phyloP scores from a whole-genome alignment of 2,888 invertebrate genomes.

The Monopis laevigella region DNA sequence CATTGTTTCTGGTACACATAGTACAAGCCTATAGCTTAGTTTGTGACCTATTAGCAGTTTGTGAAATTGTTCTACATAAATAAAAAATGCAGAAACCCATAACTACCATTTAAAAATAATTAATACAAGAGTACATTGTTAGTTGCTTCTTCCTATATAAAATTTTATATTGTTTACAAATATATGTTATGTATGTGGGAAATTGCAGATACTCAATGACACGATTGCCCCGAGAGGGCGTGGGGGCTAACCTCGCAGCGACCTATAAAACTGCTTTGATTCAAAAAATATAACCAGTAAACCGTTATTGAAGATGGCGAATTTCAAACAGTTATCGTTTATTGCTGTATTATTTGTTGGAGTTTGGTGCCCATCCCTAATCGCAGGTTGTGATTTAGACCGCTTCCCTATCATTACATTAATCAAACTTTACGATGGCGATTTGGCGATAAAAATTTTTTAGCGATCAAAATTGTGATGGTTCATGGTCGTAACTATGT shows the following conservation, averaged over 20 bases:
- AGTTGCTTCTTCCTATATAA: too few species aligned
- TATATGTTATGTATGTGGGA: conserved; percentile 9
- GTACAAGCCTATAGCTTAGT: too few species aligned
- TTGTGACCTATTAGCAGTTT: too few species aligned
- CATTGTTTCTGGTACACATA: too few species aligned
- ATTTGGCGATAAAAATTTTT: not conserved
- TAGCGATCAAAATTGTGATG: not conserved
- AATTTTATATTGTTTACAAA: conserved; percentile 25
- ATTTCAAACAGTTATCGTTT: conserved; percentile 23
- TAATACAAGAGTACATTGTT: too few species aligned
- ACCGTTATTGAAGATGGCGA: conserved; percentile 39
- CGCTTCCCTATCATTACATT: conserved; percentile 16
- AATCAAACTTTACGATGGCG: not conserved
- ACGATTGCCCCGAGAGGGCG: conserved; percentile 28
- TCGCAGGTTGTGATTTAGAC: conserved; percentile 41
- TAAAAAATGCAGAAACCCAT: too few species aligned
- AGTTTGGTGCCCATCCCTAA: conserved; percentile 27
- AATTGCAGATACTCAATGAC: conserved; percentile 25
- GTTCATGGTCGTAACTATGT: not conserved
- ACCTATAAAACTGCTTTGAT: conserved; percentile 49
- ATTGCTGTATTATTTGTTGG: conserved; percentile 26
- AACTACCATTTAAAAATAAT: too few species aligned
- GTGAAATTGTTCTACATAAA: too few species aligned
- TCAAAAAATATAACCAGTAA: conserved; percentile 30
- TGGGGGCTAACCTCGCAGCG: conserved; percentile 51